phyloP scores from a whole-genome alignment of 2,888 invertebrate genomes.

The Stenoptilia bipunctidactyla region DNA sequence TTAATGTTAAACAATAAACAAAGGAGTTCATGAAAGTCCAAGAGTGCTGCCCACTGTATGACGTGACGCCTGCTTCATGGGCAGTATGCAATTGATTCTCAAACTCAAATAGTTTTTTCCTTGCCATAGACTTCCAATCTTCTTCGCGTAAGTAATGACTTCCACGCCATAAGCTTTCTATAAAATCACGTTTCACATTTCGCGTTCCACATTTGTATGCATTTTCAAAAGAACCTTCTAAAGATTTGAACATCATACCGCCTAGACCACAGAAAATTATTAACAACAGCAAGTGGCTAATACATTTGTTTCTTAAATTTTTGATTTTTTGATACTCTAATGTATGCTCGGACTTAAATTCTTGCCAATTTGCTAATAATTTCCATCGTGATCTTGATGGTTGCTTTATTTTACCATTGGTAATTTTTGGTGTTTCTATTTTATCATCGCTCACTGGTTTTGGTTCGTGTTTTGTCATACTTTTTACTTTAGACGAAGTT shows the following conservation, averaged over 20 bases:
- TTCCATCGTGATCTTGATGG: conserved; percentile 47
- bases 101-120: conserved; percentile 84
- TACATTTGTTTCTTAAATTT: conserved; percentile 74
- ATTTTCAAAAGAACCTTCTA: conserved; percentile 88
- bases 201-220: conserved; percentile 91
- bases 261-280: conserved; percentile 83
- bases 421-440: conserved; percentile 24
- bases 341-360: conserved; percentile 71
- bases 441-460: conserved; percentile 17
- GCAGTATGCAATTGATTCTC: conserved; percentile 88
- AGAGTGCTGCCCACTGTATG: conserved; percentile 85
- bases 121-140: conserved; percentile 90
- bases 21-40: conserved; percentile 92
- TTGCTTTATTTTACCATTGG: conserved; percentile 28
- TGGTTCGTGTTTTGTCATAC: conserved; percentile 19
- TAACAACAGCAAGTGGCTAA: conserved; percentile 76
- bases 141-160: conserved; percentile 88
- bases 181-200: conserved; percentile 86
- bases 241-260: conserved; percentile 83
- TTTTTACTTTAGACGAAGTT: conserved; percentile 28
- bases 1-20: conserved; percentile 86
- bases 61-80: conserved; percentile 86
- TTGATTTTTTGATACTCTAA: conserved; percentile 67
- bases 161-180: conserved; percentile 84
- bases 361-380: conserved; percentile 63